phyloP scores from a whole-genome alignment of 2,888 invertebrate species.

The Dendrolimus houi region DNA sequence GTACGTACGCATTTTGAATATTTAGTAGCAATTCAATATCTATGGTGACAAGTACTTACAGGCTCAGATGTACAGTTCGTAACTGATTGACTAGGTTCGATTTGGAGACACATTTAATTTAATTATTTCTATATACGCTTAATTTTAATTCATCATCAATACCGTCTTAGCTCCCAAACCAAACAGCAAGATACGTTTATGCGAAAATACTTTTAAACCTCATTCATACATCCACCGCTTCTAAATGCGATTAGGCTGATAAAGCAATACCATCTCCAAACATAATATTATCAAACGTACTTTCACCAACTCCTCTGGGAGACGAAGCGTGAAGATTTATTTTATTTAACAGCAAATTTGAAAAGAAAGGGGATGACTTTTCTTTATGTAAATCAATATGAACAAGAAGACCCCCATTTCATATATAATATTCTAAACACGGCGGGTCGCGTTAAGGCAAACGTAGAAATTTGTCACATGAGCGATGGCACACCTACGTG shows the following conservation, averaged over 20 bases:
- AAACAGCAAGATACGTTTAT: too few relatives aligned
- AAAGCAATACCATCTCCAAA: neutral
- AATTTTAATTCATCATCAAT: too few relatives aligned
- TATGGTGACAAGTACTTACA: too few relatives aligned
- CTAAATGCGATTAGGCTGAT: neutral
- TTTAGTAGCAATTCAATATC: too few relatives aligned
- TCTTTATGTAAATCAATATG: slow-evolving; percentile 66
- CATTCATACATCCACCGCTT: too few relatives aligned
- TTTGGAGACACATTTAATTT: too few relatives aligned
- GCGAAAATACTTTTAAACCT: too few relatives aligned
- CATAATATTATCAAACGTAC: neutral
- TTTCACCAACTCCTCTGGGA: slow-evolving; percentile 4
- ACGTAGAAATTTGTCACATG: slow-evolving; percentile 77
- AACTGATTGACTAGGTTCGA: too few relatives aligned
- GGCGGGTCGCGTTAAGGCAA: slow-evolving; percentile 70
- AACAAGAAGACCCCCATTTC: slow-evolving; percentile 43
- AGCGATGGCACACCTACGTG: slow-evolving; percentile 76
- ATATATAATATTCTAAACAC: slow-evolving; percentile 73
- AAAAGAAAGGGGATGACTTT: slow-evolving; percentile 27
- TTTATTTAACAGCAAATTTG: slow-evolving; percentile 26
- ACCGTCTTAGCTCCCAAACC: too few relatives aligned
- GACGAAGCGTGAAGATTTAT: slow-evolving; percentile 18
- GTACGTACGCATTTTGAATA: too few relatives aligned
- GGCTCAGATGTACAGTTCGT: too few relatives aligned
- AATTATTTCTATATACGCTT: too few relatives aligned